Conservation (phyloP, 2,113 vertebrate species). For the Ia io region DNA sequence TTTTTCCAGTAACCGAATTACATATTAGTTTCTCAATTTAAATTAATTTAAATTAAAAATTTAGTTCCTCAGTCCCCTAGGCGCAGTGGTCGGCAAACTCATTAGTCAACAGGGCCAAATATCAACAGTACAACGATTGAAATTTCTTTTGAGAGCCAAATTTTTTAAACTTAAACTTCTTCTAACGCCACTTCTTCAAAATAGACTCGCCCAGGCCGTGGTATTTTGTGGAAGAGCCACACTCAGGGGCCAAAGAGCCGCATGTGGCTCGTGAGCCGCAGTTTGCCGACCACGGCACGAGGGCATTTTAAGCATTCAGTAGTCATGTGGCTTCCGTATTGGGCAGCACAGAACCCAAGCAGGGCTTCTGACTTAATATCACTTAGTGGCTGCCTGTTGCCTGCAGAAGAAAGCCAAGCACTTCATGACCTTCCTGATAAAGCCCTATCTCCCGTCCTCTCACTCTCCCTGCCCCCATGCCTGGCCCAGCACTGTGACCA, state of each 20-base stretch:
- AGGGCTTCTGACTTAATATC: background rate
- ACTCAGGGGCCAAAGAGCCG: no score
- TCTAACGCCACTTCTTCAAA: no score
- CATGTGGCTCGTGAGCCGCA: no score
- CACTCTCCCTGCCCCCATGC: background rate
- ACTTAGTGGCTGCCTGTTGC: background rate
- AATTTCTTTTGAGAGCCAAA: no score
- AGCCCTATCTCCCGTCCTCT: background rate
- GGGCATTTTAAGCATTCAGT: background rate
- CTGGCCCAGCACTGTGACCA: background rate
- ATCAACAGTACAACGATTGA: no score
- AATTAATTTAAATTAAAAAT: slow-evolving; percentile 3
- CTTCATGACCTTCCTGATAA: background rate
- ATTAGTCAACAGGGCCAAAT: no score
- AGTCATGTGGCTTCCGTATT: background rate
- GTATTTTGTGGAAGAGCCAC: no score
- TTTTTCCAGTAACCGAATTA: background rate
- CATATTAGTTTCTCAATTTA: slow-evolving; percentile 22
- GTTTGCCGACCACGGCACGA: background rate
- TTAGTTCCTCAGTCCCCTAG: background rate
- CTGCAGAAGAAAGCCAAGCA: background rate
- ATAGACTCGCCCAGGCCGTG: no score
- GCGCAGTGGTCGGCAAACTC: no score
- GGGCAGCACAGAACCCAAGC: background rate
- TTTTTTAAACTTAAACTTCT: no score